Evolutionary conservation across 2,797 vertebrate species (phyloP).

Genomic region (Rhabdophis nuchalis): DNA sequence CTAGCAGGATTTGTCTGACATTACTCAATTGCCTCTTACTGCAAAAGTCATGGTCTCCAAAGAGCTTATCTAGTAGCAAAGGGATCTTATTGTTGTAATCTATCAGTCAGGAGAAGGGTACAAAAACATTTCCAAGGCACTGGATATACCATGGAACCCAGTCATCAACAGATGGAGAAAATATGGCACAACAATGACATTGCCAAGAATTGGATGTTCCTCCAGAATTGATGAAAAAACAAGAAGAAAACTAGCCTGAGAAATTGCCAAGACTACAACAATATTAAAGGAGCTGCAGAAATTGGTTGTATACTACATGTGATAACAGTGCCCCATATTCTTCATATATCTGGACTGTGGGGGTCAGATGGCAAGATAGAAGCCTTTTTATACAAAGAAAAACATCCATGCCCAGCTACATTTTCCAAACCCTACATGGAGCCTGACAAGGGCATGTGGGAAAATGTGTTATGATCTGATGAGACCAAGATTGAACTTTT

Average conservation of each 20-base stretch:
- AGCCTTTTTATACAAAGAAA: background rate
- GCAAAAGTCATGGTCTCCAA: background rate
- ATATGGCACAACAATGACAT: background rate
- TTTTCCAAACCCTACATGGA: background rate
- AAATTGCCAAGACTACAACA: background rate
- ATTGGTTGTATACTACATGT: background rate
- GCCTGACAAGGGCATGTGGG: background rate
- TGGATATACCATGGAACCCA: background rate
- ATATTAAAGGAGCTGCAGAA: background rate
- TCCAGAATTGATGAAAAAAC: background rate
- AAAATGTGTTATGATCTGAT: background rate
- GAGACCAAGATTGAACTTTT: background rate
- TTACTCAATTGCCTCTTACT: background rate
- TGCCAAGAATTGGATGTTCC: too few species aligned
- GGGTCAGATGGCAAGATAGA: background rate
- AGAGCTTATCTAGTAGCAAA: background rate
- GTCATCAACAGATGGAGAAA: background rate
- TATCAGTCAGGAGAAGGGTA: background rate
- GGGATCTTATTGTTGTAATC: background rate
- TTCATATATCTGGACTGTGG: background rate
- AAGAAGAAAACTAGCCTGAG: background rate
- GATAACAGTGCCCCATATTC: background rate
- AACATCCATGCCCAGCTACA: background rate
- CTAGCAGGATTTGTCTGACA: background rate
- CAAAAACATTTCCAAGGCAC: background rate